Evolutionary conservation across 1,140 invertebrate species (phyloP), one percentile per base, ranked within the genome.

Genomic region (Hylaeus volcanicus): DNA sequence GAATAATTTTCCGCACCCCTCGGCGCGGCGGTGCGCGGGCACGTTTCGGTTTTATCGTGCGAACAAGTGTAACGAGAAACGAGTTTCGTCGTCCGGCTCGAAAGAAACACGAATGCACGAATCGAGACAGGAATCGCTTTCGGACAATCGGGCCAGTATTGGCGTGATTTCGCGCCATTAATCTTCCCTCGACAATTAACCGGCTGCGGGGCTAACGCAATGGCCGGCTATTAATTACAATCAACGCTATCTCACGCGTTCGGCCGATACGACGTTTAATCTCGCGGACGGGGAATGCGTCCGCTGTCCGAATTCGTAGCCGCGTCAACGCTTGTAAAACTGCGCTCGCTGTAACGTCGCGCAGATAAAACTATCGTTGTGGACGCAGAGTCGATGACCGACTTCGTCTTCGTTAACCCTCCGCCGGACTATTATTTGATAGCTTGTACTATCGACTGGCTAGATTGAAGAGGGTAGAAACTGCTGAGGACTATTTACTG

Each of bases 161-260:
- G 82, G 88, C 88, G 90, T 91, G 91, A 90, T 89, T 88, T 86
- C 79, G 71, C 86, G 87, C 88, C 89, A 88, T 92, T 91, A 90
- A 86, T 92, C 90, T 92, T 91, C 64, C 26, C 81, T 86, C 87
- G 89, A 92, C 88, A 92, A 92, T 91, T 92, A 92, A 92, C 87
- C 86, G 88, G 87, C 85, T 77, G 80, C 82, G 74, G 69, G 81
- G 69, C 85, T 79, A 79, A 84, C 53, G 82, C 88, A 89, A 89
- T 89, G 86, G 78, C 79, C 82, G 85, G 90, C 90, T 92, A 92
- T 92, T 92, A 92, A 92, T 92, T 92, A 92, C 91, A 92, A 92
- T 92, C 91, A 92, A 91, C 88, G 88, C 88, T 91, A 90, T 90
- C 85, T 88, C 73, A 48, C 70, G 75, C 85, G 71, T 66, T 68